Conservation (phyloP, 2,797 vertebrate species). For the Sciaenops ocellatus region DNA sequence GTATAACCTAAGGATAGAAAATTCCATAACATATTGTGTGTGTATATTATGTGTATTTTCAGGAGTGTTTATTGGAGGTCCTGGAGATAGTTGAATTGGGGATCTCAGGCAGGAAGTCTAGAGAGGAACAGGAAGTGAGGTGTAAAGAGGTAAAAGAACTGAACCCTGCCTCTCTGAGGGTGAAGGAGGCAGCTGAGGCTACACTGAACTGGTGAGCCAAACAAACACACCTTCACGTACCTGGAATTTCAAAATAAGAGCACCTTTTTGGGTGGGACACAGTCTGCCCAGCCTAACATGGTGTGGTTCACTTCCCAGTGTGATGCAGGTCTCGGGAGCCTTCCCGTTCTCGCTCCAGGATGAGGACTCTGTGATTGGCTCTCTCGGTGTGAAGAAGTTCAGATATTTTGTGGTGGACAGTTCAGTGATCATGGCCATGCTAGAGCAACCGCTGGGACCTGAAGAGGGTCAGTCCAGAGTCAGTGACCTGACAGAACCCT, state of each 20-base stretch:
- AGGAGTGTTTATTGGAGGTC: slow-evolving; percentile 94
- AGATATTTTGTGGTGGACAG: slow-evolving; percentile 93
- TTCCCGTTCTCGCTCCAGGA: neutral
- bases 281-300: neutral
- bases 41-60: neutral
- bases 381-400: slow-evolving; percentile 77
- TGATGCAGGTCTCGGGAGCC: slow-evolving; percentile 61
- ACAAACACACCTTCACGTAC: slow-evolving; percentile 2
- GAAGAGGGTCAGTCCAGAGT: slow-evolving; percentile 86
- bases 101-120: slow-evolving; percentile 94
- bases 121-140: slow-evolving; percentile 90
- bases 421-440: slow-evolving; percentile 92
- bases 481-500: too few species aligned
- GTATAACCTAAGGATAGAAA: too few species aligned
- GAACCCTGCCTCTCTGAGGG: slow-evolving; percentile 94
- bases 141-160: slow-evolving; percentile 94
- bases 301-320: slow-evolving; percentile 30
- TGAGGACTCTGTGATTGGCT: slow-evolving; percentile 34
- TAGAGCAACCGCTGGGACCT: slow-evolving; percentile 90
- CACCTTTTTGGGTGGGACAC: neutral
- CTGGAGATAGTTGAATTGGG: slow-evolving; percentile 96
- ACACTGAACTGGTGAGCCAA: slow-evolving; percentile 92
- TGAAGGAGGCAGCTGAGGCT: slow-evolving; percentile 96
- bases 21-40: neutral
- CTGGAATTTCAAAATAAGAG: neutral